Evolutionary conservation across 1,140 invertebrate genomes (phyloP).

Genomic region (Stegodyphus mimosarum): DNA sequence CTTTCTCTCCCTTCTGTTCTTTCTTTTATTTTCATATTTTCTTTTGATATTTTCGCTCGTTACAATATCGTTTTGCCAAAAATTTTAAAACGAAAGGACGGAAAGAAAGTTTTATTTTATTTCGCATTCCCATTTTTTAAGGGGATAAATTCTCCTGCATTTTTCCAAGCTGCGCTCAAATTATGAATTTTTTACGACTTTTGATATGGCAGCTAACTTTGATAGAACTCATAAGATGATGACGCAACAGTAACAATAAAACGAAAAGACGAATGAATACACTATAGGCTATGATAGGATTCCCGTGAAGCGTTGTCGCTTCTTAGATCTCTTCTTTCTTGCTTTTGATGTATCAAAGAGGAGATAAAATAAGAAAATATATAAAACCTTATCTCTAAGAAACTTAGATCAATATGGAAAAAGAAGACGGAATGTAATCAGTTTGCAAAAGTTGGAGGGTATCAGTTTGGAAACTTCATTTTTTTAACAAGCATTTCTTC

Average conservation of each 20-base stretch:
- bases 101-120: background rate
- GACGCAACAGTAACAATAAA: background rate
- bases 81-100: conserved; percentile 40
- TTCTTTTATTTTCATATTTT: conserved; percentile 24
- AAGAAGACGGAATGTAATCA: too few species aligned
- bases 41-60: conserved; percentile 49
- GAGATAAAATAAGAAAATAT: background rate
- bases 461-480: too few species aligned
- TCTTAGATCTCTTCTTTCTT: background rate
- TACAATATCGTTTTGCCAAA: conserved; percentile 27
- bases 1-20: conserved; percentile 5
- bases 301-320: background rate
- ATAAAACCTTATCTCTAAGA: too few species aligned
- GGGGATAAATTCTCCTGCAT: conserved; percentile 5
- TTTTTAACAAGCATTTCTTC: too few species aligned
- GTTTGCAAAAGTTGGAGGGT: too few species aligned
- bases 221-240: conserved; percentile 36
- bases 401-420: too few species aligned
- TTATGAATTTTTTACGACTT: conserved; percentile 13
- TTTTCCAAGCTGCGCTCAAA: conserved; percentile 4
- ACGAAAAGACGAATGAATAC: too few species aligned
- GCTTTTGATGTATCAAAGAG: background rate
- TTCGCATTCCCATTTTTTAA: background rate
- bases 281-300: too few species aligned
- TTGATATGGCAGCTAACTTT: conserved; percentile 11